phyloP scores from a whole-genome alignment of 1,140 invertebrate species.

The Meloidogyne chitwoodi region DNA sequence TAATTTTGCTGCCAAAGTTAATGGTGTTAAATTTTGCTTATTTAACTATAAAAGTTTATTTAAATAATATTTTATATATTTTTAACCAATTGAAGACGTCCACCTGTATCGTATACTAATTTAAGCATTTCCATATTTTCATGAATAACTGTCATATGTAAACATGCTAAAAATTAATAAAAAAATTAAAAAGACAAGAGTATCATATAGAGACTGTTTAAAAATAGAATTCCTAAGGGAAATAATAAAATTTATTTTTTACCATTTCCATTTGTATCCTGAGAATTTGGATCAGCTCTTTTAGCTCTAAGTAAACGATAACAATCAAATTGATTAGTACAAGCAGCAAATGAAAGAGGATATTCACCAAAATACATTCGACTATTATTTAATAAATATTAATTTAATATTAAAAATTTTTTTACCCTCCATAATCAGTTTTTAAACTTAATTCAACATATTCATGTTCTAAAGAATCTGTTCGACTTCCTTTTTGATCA shows the following conservation, averaged over 20 bases:
- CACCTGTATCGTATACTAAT: slow-evolving; percentile 85
- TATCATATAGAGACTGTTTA: no score
- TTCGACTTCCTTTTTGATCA: slow-evolving; percentile 84
- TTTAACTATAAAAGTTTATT: slow-evolving; percentile 64
- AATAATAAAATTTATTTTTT: neutral
- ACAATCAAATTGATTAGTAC: slow-evolving; percentile 91
- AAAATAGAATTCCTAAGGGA: no score
- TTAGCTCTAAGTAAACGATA: slow-evolving; percentile 85
- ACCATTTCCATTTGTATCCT: slow-evolving; percentile 90
- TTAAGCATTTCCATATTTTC: slow-evolving; percentile 86
- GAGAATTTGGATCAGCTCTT: slow-evolving; percentile 84
- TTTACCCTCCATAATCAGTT: slow-evolving; percentile 87
- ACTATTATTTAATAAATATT: slow-evolving; percentile 61
- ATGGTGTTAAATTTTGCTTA: slow-evolving; percentile 78
- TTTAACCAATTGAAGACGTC: slow-evolving; percentile 72
- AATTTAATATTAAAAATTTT: neutral
- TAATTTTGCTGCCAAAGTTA: slow-evolving; percentile 87
- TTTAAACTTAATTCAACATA: slow-evolving; percentile 74
- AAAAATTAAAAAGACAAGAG: neutral
- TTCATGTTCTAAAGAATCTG: slow-evolving; percentile 83
- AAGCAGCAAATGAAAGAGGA: slow-evolving; percentile 89
- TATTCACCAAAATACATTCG: slow-evolving; percentile 98
- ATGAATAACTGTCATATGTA: slow-evolving; percentile 94
- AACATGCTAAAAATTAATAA: slow-evolving; percentile 27
- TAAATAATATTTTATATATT: neutral